phyloP scores from a whole-genome alignment of 2,888 invertebrate genomes.

The Pollenia griseotomentosa region DNA sequence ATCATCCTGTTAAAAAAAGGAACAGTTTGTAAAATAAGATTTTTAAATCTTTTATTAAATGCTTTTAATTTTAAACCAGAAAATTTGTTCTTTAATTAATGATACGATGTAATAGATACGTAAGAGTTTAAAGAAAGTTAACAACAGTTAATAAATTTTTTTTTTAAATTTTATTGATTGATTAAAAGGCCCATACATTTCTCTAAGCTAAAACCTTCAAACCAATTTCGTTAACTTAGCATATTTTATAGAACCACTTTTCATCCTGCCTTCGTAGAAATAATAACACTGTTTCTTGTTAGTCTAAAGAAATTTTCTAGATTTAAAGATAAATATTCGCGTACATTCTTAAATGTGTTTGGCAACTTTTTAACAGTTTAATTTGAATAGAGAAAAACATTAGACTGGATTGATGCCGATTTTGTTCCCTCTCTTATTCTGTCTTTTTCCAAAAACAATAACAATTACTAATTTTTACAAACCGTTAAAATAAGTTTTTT shows the following conservation, averaged over 20 bases:
- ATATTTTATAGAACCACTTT: neutral
- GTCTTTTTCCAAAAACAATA: constrained; percentile 12
- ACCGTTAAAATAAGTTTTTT: constrained; percentile 27
- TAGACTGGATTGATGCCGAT: constrained; percentile 5
- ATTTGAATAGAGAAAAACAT: constrained; percentile 1
- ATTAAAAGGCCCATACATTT: too few species aligned
- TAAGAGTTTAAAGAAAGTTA: too few species aligned
- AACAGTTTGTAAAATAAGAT: too few species aligned
- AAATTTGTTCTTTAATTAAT: too few species aligned
- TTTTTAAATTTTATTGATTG: too few species aligned
- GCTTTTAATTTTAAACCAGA: too few species aligned
- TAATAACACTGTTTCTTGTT: neutral
- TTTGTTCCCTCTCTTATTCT: neutral
- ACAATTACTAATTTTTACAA: constrained; percentile 19
- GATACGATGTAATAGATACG: too few species aligned
- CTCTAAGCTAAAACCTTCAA: too few species aligned
- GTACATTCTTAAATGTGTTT: neutral
- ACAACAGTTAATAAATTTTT: too few species aligned
- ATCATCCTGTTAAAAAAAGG: too few species aligned
- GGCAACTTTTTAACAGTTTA: neutral
- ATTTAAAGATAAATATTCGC: constrained; percentile 12
- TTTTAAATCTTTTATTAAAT: too few species aligned
- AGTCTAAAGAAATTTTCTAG: neutral
- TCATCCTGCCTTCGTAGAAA: neutral
- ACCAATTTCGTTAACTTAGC: too few species aligned